Conservation (phyloP, 1,140 invertebrate genomes). For the Hycleus phaleratus region DNA sequence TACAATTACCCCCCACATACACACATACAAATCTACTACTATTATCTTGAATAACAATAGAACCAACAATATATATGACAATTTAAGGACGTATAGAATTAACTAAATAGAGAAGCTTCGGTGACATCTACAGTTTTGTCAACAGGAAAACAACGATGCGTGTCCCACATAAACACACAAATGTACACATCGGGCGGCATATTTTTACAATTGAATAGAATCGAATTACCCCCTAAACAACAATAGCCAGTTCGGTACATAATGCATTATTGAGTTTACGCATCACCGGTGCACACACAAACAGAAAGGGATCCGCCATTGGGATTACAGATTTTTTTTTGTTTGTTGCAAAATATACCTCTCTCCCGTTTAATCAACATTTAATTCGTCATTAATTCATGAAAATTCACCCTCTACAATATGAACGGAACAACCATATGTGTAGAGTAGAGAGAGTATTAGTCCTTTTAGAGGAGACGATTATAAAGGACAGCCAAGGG, state of each 20-base stretch:
- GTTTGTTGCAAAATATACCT: too few species aligned
- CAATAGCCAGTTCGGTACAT: constrained; percentile 16
- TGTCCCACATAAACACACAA: not conserved
- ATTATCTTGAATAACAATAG: constrained; percentile 20
- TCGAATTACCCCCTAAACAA: constrained; percentile 18
- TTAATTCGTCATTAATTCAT: too few species aligned
- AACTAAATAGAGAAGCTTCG: constrained; percentile 13
- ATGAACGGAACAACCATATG: too few species aligned
- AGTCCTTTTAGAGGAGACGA: not conserved
- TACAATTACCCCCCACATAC: constrained; percentile 9
- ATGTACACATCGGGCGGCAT: constrained; percentile 5
- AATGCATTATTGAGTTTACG: constrained; percentile 16
- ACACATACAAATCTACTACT: constrained; percentile 3
- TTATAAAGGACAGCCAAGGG: constrained; percentile 9
- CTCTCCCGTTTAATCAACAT: too few species aligned
- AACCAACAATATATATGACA: constrained; percentile 16
- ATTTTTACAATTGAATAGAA: constrained; percentile 21
- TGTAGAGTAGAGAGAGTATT: too few species aligned
- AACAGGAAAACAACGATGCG: constrained; percentile 12
- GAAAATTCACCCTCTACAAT: too few species aligned
- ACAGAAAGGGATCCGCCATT: too few species aligned
- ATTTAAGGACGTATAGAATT: constrained; percentile 20
- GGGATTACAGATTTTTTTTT: too few species aligned
- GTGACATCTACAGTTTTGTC: constrained; percentile 17
- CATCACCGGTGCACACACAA: not conserved